Evolutionary conservation across 2,113 vertebrate species (phyloP).

Genomic region (Etia nguti): DNA sequence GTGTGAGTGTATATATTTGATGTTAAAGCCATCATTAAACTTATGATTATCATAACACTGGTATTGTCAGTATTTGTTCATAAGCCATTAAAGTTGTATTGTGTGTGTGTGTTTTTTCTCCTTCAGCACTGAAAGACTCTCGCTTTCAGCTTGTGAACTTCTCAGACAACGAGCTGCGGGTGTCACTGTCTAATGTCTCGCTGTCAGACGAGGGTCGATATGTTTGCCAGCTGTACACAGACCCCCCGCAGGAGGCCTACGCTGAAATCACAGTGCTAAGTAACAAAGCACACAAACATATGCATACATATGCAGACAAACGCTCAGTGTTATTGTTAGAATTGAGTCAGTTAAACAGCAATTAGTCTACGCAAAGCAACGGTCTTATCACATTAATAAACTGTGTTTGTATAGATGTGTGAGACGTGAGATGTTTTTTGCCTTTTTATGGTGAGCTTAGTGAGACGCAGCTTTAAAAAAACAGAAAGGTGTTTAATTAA

Average conservation of each 20-base stretch:
- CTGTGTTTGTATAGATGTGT: neutral
- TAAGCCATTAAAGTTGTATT: neutral
- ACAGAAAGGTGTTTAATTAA: neutral
- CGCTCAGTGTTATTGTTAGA: neutral
- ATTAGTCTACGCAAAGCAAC: neutral
- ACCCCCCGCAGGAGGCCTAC: conserved; percentile 94
- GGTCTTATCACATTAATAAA: neutral
- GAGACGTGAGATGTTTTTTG: neutral
- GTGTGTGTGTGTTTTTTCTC: neutral
- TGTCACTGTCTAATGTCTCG: conserved; percentile 94
- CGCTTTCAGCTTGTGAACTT: conserved; percentile 99
- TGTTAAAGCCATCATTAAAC: neutral
- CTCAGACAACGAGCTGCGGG: conserved; percentile 94
- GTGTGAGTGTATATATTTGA: neutral
- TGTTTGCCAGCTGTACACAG: conserved; percentile 97
- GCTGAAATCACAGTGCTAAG: conserved; percentile 93
- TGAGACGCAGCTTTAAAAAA: neutral
- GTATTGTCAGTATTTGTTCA: neutral
- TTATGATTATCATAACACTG: neutral
- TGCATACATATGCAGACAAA: neutral
- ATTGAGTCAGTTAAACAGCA: neutral
- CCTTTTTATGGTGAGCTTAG: neutral
- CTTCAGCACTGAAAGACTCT: conserved; percentile 91
- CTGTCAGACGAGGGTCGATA: conserved; percentile 94
- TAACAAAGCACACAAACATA: conserved; percentile 37